Evolutionary conservation across 2,113 vertebrate genomes (phyloP), one percentile per base, ranked within the genome.

Genomic region (Tachuris rubrigastra): DNA sequence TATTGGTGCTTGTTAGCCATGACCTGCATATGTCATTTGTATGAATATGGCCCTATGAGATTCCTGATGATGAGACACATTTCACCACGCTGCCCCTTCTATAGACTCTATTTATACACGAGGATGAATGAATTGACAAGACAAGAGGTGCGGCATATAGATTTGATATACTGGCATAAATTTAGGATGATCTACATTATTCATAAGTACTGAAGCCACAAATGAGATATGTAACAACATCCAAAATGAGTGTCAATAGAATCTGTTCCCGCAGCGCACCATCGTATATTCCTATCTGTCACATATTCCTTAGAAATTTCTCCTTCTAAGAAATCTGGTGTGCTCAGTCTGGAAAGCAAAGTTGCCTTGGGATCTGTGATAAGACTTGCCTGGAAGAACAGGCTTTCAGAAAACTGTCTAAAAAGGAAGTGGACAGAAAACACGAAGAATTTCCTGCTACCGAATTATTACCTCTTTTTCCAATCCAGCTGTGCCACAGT

Each of bases 241-340:
- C 94, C 96, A 97, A 97, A 97, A 97, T 97, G 95, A 97, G 91
- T 96, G 96, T 96, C 96, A 97, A 96, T 97, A 97, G 95, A 97
- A 97, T 96, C 95, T 97, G 96, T 97, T 96, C 95, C 95, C 6
- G 5, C 94, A 96, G 94, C 55, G 95, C 91, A 94, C 93, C 94
- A 93, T 77, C 94, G 11, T 96, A 96, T 77, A 97, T 94, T 95
- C 82, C 95, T 96, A 95, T 96, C 95, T 97, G 96, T 96, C 95
- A 96, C 93, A 96, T 74, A 96, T 88, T 97, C 95, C 93, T 93
- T 91, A 93, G 87, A 97, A 96, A 96, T 90, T 91, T 88, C 90
- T 93, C 78, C 91, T 96, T 93, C 96, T 93, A 91, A 91, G 94
- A 96, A 97, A 97, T 97, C 95, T 96, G 95, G 89, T 93, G 85